Conservation (phyloP, 2,888 invertebrate genomes). For the Crematogaster levior region DNA sequence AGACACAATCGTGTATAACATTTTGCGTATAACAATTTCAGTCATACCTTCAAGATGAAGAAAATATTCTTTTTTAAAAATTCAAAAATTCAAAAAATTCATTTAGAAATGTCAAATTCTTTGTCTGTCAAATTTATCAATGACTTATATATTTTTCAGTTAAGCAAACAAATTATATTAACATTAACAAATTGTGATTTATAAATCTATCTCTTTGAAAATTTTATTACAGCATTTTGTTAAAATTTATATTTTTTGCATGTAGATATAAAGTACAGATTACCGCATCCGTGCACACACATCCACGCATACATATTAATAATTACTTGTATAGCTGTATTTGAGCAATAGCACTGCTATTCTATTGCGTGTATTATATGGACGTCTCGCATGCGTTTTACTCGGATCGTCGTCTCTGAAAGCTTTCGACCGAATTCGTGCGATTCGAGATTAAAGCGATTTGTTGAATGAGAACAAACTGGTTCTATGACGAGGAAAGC, state of each 20-base stretch:
- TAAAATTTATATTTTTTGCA: background rate
- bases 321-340: background rate
- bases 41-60: background rate
- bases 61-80: background rate
- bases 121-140: no score
- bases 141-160: background rate
- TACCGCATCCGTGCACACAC: no score
- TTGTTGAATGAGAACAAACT: slow-evolving; percentile 74
- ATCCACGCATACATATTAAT: background rate
- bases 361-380: slow-evolving; percentile 58
- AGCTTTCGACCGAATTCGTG: slow-evolving; percentile 67
- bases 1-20: background rate
- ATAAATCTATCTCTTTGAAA: background rate
- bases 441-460: slow-evolving; percentile 76
- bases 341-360: slow-evolving; percentile 1
- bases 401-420: slow-evolving; percentile 62
- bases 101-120: no score
- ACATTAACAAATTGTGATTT: background rate
- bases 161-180: background rate
- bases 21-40: background rate
- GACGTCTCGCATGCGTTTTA: slow-evolving; percentile 64
- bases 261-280: background rate
- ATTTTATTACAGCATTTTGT: background rate
- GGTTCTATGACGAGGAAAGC: slow-evolving; percentile 65
- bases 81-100: no score